Conservation (phyloP, 1,140 invertebrate genomes). For the Parapsyche elsis region DNA sequence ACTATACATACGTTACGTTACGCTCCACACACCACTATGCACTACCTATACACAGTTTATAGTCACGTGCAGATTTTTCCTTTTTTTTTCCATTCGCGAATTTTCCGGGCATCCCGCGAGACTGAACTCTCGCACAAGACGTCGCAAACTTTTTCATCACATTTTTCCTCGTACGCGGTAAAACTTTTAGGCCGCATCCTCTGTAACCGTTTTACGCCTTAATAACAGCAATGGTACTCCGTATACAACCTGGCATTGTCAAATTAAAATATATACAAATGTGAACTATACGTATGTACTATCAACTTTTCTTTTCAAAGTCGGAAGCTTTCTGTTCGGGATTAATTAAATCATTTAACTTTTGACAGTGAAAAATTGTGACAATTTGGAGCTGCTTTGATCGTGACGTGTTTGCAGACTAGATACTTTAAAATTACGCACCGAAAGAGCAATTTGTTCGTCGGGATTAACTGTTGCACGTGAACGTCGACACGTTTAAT, state of each 20-base stretch:
- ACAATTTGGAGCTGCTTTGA: background rate
- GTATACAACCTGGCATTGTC: no score
- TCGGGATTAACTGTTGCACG: background rate
- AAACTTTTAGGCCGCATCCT: no score
- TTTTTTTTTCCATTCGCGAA: background rate
- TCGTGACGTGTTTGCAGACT: constrained; percentile 2
- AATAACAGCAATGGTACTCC: no score
- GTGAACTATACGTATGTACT: no score
- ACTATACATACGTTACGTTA: no score
- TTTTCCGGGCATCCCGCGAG: constrained; percentile 12
- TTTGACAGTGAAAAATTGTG: no score
- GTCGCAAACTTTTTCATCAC: constrained; percentile 17
- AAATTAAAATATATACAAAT: no score
- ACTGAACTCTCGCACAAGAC: constrained; percentile 8
- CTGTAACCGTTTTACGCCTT: no score
- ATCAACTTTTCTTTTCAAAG: no score
- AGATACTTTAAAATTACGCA: background rate
- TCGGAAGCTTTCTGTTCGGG: no score
- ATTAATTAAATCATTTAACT: no score
- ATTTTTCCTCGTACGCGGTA: background rate
- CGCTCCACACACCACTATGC: no score
- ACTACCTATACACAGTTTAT: constrained; percentile 1
- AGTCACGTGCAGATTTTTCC: background rate
- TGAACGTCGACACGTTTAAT: constrained; percentile 12
- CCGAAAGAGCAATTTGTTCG: constrained; percentile 14